Conservation (phyloP, 1,140 invertebrate species). For the Tetramorium alpestre region DNA sequence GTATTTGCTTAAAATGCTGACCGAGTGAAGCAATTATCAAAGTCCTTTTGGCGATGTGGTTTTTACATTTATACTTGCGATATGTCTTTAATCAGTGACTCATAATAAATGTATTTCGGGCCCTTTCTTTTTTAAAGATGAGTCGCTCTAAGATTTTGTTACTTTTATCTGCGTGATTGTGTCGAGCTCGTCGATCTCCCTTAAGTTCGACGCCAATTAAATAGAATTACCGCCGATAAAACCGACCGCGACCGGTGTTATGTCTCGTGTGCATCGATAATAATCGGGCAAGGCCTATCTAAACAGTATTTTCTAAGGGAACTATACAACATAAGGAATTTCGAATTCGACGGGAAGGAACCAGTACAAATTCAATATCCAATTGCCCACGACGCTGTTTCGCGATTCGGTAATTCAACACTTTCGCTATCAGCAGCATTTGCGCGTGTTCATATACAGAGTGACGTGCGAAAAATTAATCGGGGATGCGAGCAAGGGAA, state of each 20-base stretch:
- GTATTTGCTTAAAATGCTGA: neutral
- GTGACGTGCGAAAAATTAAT: constrained; percentile 8
- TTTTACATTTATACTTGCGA: neutral
- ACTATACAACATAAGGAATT: neutral
- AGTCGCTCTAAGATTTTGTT: neutral
- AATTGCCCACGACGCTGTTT: neutral
- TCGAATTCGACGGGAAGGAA: neutral
- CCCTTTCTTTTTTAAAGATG: neutral
- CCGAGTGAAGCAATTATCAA: neutral
- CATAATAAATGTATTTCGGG: neutral
- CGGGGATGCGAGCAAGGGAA: neutral
- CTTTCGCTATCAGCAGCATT: constrained; percentile 14
- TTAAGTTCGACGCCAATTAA: constrained; percentile 50
- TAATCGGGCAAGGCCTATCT: neutral
- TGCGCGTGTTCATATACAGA: constrained; percentile 13
- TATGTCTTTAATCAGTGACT: neutral
- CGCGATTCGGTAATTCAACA: constrained; percentile 14
- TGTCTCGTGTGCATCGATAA: constrained; percentile 13
- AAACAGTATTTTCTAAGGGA: neutral
- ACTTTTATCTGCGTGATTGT: constrained; percentile 35
- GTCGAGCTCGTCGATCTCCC: constrained; percentile 31
- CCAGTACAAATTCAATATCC: neutral
- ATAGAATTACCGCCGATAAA: constrained; percentile 43
- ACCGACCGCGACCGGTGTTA: constrained; percentile 30
- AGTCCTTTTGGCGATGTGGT: neutral